Conservation (phyloP, 2,797 vertebrate genomes). For the Phrynocephalus forsythii region DNA sequence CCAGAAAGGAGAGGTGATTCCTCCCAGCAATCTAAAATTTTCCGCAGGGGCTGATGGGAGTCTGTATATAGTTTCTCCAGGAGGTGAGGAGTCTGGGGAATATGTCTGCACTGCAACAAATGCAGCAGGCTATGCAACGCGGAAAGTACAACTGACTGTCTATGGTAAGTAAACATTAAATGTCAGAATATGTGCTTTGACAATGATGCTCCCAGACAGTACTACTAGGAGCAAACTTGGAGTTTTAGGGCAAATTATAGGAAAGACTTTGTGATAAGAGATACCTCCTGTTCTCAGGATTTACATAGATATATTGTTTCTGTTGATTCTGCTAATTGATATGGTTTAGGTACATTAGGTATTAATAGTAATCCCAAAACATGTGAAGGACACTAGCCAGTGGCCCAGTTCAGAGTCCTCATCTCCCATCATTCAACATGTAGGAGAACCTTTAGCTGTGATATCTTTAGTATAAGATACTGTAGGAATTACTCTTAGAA, state of each 20-base stretch:
- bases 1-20: constrained; percentile 87
- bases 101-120: constrained; percentile 93
- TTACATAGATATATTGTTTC: not conserved
- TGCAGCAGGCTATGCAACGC: constrained; percentile 87
- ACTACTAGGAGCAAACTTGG: not conserved
- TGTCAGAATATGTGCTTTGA: accelerated
- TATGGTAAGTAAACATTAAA: constrained; percentile 84
- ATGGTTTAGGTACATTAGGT: not conserved
- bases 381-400: not conserved
- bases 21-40: constrained; percentile 80
- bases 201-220: not conserved
- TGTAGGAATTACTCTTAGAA: not conserved
- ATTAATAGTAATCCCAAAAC: no score
- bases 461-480: not conserved
- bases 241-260: not conserved
- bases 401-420: not conserved
- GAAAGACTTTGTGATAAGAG: not conserved
- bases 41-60: constrained; percentile 87
- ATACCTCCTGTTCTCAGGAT: not conserved
- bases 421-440: not conserved
- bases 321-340: not conserved
- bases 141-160: constrained; percentile 95
- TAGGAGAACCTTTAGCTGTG: not conserved
- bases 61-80: constrained; percentile 85
- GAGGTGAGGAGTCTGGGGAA: constrained; percentile 89